phyloP scores from a whole-genome alignment of 2,888 invertebrate genomes.

The Hirtodrosophila duncani region DNA sequence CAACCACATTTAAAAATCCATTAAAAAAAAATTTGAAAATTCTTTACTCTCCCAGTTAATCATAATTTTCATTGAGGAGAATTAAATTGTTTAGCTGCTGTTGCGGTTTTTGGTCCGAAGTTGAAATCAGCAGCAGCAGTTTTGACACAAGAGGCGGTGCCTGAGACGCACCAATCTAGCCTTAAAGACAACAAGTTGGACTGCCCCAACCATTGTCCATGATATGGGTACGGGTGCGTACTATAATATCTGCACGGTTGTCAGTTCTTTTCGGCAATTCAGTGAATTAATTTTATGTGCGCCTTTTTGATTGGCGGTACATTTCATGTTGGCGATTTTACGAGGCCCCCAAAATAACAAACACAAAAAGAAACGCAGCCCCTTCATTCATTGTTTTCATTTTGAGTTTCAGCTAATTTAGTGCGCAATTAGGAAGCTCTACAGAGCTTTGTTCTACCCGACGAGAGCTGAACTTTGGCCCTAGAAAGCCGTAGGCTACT shows the following conservation, averaged over 20 bases:
- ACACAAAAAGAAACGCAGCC: too few species aligned
- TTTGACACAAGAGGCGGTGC: constrained; percentile 67
- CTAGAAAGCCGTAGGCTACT: background rate
- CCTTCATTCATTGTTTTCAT: constrained; percentile 19
- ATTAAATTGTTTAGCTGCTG: constrained; percentile 61
- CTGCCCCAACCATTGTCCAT: constrained; percentile 19
- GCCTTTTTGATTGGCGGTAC: constrained; percentile 67
- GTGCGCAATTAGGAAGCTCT: constrained; percentile 68
- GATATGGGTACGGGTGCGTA: constrained; percentile 5
- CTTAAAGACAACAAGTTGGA: constrained; percentile 32
- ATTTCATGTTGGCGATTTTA: constrained; percentile 51
- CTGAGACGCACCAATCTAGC: constrained; percentile 5
- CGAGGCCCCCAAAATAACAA: too few species aligned
- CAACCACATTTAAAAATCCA: too few species aligned
- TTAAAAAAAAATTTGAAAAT: too few species aligned
- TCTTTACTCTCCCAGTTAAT: constrained; percentile 24
- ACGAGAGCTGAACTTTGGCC: constrained; percentile 60
- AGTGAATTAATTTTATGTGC: constrained; percentile 61
- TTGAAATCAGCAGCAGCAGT: constrained; percentile 65
- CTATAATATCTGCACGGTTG: constrained; percentile 16
- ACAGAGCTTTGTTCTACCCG: constrained; percentile 50
- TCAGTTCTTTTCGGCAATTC: constrained; percentile 62
- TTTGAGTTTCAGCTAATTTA: constrained; percentile 52
- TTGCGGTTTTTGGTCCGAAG: constrained; percentile 6
- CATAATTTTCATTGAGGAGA: constrained; percentile 37